A percentile compares a stretch with the other conserved stretches of the same genome.
These are phyloP conservation scores for Apis dorsata DNA, from an alignment of 1,140 invertebrate species.

Conservation along the genomic window DNA sequence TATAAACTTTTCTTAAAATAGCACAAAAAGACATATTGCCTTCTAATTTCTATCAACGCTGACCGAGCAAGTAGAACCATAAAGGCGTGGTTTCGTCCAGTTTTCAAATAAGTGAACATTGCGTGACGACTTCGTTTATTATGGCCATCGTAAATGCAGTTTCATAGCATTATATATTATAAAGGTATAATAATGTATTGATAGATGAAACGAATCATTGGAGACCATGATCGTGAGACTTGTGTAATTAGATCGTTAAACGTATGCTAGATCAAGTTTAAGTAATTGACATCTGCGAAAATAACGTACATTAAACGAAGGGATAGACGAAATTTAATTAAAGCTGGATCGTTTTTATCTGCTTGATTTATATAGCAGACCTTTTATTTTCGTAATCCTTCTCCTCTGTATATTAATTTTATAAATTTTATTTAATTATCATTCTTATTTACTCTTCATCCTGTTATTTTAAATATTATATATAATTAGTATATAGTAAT, in stretches of 20 bases:
- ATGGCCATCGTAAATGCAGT: not conserved
- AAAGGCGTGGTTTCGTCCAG: constrained; percentile 35
- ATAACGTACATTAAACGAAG: not conserved
- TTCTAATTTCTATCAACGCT: constrained; percentile 21
- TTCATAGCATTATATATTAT: not conserved
- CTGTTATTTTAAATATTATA: no score
- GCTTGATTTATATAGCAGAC: not conserved
- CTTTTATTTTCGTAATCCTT: not conserved
- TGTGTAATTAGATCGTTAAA: not conserved
- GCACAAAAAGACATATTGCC: not conserved
- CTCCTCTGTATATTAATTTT: not conserved
- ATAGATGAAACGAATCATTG: not conserved
- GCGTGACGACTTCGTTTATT: constrained; percentile 44
- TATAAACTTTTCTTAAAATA: not conserved
- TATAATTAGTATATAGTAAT: no score
- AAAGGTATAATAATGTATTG: constrained; percentile 29
- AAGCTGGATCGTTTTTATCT: not conserved
- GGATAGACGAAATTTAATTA: not conserved
- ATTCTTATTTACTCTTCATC: not conserved
- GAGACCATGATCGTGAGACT: no score
- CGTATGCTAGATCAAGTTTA: not conserved
- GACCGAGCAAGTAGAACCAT: not conserved
- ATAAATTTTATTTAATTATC: not conserved
- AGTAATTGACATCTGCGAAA: not conserved
- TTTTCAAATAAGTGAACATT: constrained; percentile 28